Evolutionary conservation across 2,888 invertebrate species (phyloP), one percentile per base, ranked within the genome.

Genomic region (Cantharis rustica): DNA sequence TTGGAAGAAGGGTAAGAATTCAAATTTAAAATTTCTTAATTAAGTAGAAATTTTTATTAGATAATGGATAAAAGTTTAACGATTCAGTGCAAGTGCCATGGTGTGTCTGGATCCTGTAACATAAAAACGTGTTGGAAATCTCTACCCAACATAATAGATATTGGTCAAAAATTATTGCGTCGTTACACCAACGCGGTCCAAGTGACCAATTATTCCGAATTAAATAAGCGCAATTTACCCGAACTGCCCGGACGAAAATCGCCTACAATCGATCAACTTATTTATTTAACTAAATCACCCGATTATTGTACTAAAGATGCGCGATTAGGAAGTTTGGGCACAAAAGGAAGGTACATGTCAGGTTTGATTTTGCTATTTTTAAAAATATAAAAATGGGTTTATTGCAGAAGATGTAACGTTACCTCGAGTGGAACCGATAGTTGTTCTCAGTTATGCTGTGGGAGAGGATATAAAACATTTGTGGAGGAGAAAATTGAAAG

Each of bases 391-490:
- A 1, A 20, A 23, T 5, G 23, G 9, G 23, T 9, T 23, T 23
- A 23, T 23, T 23, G 23, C 23, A 23, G 23, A 1, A 23, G 9
- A 9, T 95, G 95, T 87, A 94, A 95, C 86, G 92, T 92, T 23
- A 93, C 91, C 73, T 88, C 91, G 76, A 90, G 90, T 78, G 93
- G 90, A 0, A 90, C 93, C 82, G 93, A 93, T 80, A 93, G 95
- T 75, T 96, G 96, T 89, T 92, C 92, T 81, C 92, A 93, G 78
- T 92, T 96, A 88, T 96, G 96, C 88, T 96, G 96, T 87, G 95
- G 95, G 15, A 92, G 96, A 81, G 95, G 96, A 23, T 93, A 94
- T 85, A 89, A 91, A 80, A 94, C 93, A 10, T 90, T 92, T 81
- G 92, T 92, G 78, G 91, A 92, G 81, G 91, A 92, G 84, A 91